Base-by-base conservation (phyloP, 1,140 invertebrate species). In the Trypoxylus dichotomus region DNA sequence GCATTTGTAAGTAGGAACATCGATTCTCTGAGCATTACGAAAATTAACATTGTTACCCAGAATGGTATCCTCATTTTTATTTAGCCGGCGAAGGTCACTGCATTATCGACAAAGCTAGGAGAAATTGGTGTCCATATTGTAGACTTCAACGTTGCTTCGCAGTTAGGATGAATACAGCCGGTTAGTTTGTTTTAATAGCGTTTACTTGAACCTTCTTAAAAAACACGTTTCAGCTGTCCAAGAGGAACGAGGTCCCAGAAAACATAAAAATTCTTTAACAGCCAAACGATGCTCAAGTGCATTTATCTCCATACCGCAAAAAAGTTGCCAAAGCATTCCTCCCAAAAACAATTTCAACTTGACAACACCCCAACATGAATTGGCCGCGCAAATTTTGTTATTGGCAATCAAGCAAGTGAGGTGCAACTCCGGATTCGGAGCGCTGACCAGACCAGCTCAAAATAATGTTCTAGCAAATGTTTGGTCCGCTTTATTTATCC, bases 71-170 rank as follows among this genome's bases (percentile, higher is more conserved):
- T 13, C 13, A 73, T 41, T 73, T 73, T 73, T 27, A n/a, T 29
- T n/a, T 73, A 93, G 93, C 93, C 78, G 93, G 93, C 25, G 91
- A 90, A 78, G 92, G 93, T n/a, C 88, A 88, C 25, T 97, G 95
- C 83, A 85, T 91, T 1, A 89, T 97, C 21, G 95, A 96, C 84
- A 96, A 95, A 88, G 91, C 92, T 0, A 85, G 94, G 81, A 85
- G 95, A 80, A 96, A 97, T 85, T 96, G 95, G 95, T 96, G 95
- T 86, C 94, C 95, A 0, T 92, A 91, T 81, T 97, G 95, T 84
- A 88, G 95, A 74, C 87, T 96, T 5, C 91, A 93, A 83, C 93
- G 94, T 80, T 96, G 95, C 82, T 92, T 96, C 77, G 82, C 88
- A 1, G 93, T 93, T 13, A 89, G 91, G 76, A 96, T 96, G 95